Evolutionary conservation across 1,140 invertebrate genomes (phyloP), one percentile per base, ranked within the genome.

Genomic region (Pseudomyrmex flavicornis): DNA sequence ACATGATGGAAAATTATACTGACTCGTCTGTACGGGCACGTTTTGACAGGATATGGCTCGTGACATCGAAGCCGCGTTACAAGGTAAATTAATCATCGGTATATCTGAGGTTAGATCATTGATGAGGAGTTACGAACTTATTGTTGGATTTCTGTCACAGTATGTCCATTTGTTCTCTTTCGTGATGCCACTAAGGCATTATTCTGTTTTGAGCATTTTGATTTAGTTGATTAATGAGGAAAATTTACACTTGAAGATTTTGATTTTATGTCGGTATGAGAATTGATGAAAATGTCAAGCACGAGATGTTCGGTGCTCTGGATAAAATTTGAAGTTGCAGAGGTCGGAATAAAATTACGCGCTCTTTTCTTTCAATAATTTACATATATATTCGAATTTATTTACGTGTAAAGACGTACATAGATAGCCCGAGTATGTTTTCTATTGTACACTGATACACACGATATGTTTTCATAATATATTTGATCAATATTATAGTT

Each of bases 1-100:
- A 66, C 84, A 90, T 44, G 84, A 52, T 65, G 83, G 90, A 72
- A 91, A 91, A 85, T 91, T 91, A 70, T 89, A 90, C 62, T 88
- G 87, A 86, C 84, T 90, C 10, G 88, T 88, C 63, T 92, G 90
- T 13, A 88, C 62, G 8, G 87, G 85, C 59, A 89, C 85, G 68
- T 86, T 92, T 56, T 90, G 89, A 76, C 65, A 88, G 44, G 89
- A 66, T 48, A 83, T 66, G 22, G 86, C 87, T 22, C 84, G 88
- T 22, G 90, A 62, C 61, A 89, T 44, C 17, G 79, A 82, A 58
- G 82, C 83, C 15, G 50, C 72, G 54, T 85, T 84, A 48, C 69
- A 85, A 13, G 86, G 83, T 74, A 83, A 58, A 80, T 76, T 85
- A 73, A 88, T 88, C 86, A 89, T 89, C 35, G 74, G 72, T 79